These are phyloP conservation scores for Equus przewalskii DNA, from an alignment of 2,113 vertebrate genomes.

Conservation along the genomic window DNA sequence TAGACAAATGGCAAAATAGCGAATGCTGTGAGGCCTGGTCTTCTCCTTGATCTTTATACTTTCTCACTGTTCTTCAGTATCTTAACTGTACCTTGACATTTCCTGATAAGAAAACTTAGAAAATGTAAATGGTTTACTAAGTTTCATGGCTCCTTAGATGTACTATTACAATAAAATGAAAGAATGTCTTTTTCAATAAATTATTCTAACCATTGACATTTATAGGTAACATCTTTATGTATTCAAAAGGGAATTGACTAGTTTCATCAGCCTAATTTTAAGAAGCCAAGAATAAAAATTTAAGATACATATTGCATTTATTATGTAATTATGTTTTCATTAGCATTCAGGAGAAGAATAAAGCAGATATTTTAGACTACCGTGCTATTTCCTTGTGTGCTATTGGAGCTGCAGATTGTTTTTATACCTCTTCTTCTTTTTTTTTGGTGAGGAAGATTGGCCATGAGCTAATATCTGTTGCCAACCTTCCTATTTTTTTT, in stretches of 20 bases:
- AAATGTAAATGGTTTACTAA: not conserved
- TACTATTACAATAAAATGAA: slow-evolving; percentile 14
- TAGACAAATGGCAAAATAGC: not conserved
- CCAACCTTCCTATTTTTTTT: too few relatives aligned
- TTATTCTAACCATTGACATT: not conserved
- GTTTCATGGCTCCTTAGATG: not conserved
- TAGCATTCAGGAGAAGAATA: not conserved
- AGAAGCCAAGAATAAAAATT: slow-evolving; percentile 20
- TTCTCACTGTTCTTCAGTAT: not conserved
- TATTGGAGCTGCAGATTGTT: not conserved
- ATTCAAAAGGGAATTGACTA: not conserved
- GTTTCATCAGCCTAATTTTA: not conserved
- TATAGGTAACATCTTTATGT: not conserved
- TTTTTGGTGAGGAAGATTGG: too few relatives aligned
- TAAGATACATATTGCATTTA: slow-evolving; percentile 13
- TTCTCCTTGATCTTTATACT: not conserved
- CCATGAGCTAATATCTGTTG: too few relatives aligned
- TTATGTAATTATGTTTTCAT: slow-evolving; percentile 2
- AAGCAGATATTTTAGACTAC: not conserved
- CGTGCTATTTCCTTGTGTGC: not conserved
- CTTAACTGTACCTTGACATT: not conserved
- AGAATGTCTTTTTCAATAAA: not conserved
- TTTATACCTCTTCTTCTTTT: not conserved
- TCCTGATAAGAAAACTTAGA: not conserved
- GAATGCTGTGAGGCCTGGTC: not conserved